Conservation (phyloP, 2,113 vertebrate species). For the Dromaius novaehollandiae region DNA sequence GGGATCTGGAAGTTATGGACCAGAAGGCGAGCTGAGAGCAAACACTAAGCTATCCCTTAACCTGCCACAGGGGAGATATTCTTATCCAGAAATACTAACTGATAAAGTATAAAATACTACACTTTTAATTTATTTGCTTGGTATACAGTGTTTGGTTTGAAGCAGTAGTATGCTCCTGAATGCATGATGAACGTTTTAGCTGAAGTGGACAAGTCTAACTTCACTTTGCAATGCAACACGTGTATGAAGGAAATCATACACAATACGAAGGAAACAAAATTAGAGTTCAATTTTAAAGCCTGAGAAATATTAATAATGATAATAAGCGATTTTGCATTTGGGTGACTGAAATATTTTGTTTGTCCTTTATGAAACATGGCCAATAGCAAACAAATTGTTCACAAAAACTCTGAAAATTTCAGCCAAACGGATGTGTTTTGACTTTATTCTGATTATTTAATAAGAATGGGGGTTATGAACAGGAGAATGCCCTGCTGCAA, state of each 20-base stretch:
- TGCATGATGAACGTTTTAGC: background rate
- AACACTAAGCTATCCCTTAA: background rate
- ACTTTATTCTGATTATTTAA: background rate
- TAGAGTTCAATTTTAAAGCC: background rate
- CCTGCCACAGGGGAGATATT: background rate
- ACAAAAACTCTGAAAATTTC: background rate
- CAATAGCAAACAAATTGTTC: background rate
- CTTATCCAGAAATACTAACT: background rate
- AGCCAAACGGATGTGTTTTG: background rate
- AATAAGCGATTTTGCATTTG: background rate
- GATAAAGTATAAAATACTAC: background rate
- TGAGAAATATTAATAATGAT: background rate
- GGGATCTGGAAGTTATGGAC: background rate
- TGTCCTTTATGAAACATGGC: background rate
- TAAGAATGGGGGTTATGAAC: background rate
- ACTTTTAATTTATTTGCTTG: background rate
- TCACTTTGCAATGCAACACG: background rate
- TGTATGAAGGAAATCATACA: background rate
- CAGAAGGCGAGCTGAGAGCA: background rate
- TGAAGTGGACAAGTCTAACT: background rate
- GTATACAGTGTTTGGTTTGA: background rate
- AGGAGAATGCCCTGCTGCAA: background rate
- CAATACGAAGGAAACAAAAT: background rate
- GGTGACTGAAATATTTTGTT: background rate
- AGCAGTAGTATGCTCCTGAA: background rate